Evolutionary conservation across 2,888 invertebrate species (phyloP), one percentile per base, ranked within the genome.

Genomic region (Melanotus villosus): DNA sequence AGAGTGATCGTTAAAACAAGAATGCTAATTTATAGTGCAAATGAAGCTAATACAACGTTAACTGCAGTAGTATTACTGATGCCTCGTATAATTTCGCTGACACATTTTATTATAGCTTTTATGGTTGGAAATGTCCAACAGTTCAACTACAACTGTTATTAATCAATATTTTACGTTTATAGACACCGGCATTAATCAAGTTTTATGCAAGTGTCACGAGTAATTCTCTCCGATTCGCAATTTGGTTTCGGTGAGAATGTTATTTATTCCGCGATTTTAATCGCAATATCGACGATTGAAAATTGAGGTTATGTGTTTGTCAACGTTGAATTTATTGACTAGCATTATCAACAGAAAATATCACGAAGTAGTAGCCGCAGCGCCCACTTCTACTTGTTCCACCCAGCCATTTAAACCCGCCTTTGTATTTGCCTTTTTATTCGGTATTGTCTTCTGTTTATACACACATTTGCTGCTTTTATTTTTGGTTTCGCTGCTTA

Each of bases 301-400:
- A 68, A 72, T 70, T 72, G 74, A 71, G 74, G 70, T 74, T 74
- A 74, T 72, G 72, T 71, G 71, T 73, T 73, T 75, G 75, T 75
- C 75, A 75, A 69, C 69, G 65, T 41, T 65, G 69, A 67, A 75
- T 75, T 75, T 75, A 73, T 75, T 64, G 73, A 69, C 71, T 72
- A 68, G 65, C 67, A 67, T 71, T 75, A 75, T 76, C 76, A 66
- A 70, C 66, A 70, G 72, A 71, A 71, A 75, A 75, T 73, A 75
- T 76, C 76, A 67, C 70, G 70, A 75, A 76, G 76, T 75, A 75
- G 76, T 73, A 70, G 72, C 74, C 65, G 65, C 60, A 59, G 65
- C 76, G 76, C 76, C 76, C 76, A 76, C 76, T 74, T 71, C 71
- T 67, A 60, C 73, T 75, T 73, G 73, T 75, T 70, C 72, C 72